Evolutionary conservation across 1,140 invertebrate species (phyloP).

Genomic region (Armadillidium nasatum): DNA sequence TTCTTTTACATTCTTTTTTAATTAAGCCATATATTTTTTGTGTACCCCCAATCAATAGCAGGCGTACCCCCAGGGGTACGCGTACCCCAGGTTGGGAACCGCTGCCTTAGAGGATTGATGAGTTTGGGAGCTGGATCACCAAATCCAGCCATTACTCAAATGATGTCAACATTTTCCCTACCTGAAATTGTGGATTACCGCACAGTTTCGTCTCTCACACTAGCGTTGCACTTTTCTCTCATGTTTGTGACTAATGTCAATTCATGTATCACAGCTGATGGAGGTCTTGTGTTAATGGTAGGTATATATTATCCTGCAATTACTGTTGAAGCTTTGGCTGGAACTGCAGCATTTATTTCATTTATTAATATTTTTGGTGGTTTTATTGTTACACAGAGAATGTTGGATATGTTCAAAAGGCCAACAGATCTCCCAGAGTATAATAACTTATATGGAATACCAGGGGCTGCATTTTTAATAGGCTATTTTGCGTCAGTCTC

Average conservation of each 20-base stretch:
- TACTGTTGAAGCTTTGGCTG: conserved; percentile 65
- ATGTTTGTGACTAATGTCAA: conserved; percentile 90
- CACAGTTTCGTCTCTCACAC: conserved; percentile 87
- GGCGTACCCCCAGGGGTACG: no score
- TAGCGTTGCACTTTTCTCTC: conserved; percentile 81
- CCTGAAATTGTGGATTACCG: conserved; percentile 82
- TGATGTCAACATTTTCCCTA: conserved; percentile 78
- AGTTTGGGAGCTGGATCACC: conserved; percentile 70
- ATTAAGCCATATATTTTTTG: no score
- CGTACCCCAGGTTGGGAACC: no score
- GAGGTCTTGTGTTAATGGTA: conserved; percentile 74
- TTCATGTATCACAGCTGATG: conserved; percentile 86
- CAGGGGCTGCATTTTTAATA: conserved; percentile 67
- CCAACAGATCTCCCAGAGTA: conserved; percentile 78
- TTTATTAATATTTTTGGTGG: conserved; percentile 88
- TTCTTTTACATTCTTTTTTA: no score
- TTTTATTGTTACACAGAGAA: conserved; percentile 78
- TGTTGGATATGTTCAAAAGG: conserved; percentile 84
- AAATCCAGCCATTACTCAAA: conserved; percentile 75
- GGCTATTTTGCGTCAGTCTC: conserved; percentile 64
- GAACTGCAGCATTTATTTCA: conserved; percentile 76
- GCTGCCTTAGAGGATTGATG: conserved; percentile 63
- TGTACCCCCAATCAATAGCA: no score
- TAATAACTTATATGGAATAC: conserved; percentile 74
- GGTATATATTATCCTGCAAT: conserved; percentile 70